Percentiles rank a stretch among this genome's conserved stretches.
Evolutionary conservation across 30 jellyfish, hydroid and myxozoan genomes (phyloP).

Genomic region (Hydractinia echinata): DNA sequence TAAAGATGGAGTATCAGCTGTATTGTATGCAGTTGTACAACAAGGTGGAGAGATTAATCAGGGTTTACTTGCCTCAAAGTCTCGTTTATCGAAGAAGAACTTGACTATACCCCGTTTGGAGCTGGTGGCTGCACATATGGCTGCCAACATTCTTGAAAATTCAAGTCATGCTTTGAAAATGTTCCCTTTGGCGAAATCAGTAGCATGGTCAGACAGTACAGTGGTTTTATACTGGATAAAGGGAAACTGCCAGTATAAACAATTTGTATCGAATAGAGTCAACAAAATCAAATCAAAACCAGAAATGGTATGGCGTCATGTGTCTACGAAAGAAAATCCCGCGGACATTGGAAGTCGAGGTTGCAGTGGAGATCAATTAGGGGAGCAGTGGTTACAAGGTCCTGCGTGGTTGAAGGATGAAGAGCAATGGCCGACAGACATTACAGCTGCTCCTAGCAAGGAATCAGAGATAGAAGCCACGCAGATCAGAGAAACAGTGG

Average conservation of each 20-base stretch:
- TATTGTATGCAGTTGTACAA: slow-evolving; percentile 44
- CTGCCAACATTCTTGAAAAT: slow-evolving; percentile 39
- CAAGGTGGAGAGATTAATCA: slow-evolving; percentile 35
- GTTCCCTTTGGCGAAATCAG: background rate
- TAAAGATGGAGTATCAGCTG: slow-evolving; percentile 45
- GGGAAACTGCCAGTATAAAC: slow-evolving; percentile 24
- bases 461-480: background rate
- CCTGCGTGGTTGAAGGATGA: no score
- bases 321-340: background rate
- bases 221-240: slow-evolving; percentile 58
- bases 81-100: slow-evolving; percentile 46
- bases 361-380: no score
- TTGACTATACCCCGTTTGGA: slow-evolving; percentile 66
- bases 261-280: slow-evolving; percentile 60
- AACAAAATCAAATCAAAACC: slow-evolving; percentile 35
- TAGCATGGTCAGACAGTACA: slow-evolving; percentile 57
- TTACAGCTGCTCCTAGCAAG: background rate
- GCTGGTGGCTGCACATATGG: slow-evolving; percentile 58
- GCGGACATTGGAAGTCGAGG: background rate
- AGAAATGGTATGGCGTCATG: slow-evolving; percentile 38
- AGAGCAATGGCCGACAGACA: no score
- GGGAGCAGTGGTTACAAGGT: no score
- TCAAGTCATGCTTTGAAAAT: slow-evolving; percentile 27
- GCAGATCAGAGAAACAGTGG: background rate
- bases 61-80: slow-evolving; percentile 48